Evolutionary conservation across 1,140 invertebrate genomes (phyloP).

Genomic region (Thrips palmi): DNA sequence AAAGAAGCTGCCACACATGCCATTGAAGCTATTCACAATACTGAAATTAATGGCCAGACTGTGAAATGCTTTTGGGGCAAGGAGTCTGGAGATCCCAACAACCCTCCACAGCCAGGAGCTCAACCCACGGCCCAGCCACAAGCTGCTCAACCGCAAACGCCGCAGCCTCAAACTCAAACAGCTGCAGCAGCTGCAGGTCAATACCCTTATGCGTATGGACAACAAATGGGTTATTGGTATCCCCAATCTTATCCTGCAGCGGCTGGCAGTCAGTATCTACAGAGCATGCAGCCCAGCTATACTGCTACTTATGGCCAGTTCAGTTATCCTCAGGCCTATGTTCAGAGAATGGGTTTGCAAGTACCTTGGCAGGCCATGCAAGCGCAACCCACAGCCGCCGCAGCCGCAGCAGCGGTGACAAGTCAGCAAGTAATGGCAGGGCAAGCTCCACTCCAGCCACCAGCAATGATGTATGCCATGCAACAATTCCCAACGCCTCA

Average conservation of each 20-base stretch:
- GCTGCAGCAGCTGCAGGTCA: conserved; percentile 29
- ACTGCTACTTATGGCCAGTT: conserved; percentile 24
- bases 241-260: conserved; percentile 40
- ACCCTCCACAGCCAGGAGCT: conserved; percentile 20
- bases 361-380: conserved; percentile 20
- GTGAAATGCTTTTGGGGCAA: conserved; percentile 99
- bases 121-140: conserved; percentile 21
- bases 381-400: background rate
- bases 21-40: conserved; percentile 92
- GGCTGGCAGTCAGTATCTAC: conserved; percentile 37
- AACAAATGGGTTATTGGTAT: conserved; percentile 69
- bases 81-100: conserved; percentile 62
- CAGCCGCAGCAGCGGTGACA: conserved; percentile 19
- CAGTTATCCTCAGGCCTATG: conserved; percentile 26
- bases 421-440: conserved; percentile 21
- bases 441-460: conserved; percentile 24
- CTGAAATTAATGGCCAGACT: conserved; percentile 85
- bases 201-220: conserved; percentile 42
- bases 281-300: conserved; percentile 36
- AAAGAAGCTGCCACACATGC: conserved; percentile 95
- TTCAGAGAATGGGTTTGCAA: conserved; percentile 24
- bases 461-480: conserved; percentile 56
- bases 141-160: conserved; percentile 21
- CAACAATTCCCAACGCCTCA: conserved; percentile 62
- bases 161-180: conserved; percentile 17